These are phyloP conservation scores for Monomorium pharaonis DNA, from an alignment of 1,140 invertebrate species.

Conservation along the genomic window DNA sequence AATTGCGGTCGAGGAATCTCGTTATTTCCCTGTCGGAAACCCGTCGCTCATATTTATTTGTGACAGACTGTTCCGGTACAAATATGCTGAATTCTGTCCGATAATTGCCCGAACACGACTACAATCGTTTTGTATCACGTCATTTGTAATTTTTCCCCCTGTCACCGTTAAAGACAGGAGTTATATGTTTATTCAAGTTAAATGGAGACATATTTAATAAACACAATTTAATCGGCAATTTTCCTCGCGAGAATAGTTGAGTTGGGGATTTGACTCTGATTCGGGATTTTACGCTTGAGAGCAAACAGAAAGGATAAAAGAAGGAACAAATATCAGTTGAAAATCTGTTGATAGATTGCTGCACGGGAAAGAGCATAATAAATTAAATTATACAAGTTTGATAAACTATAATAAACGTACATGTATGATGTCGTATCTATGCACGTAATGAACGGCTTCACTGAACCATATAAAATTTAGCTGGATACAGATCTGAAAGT, in stretches of 20 bases:
- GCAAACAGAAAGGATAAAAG: constrained; percentile 29
- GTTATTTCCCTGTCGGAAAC: constrained; percentile 17
- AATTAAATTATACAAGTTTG: too few species aligned
- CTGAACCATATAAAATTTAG: too few species aligned
- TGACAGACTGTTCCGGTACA: constrained; percentile 16
- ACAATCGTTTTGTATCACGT: constrained; percentile 23
- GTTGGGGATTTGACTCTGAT: constrained; percentile 11
- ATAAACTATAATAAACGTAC: too few species aligned
- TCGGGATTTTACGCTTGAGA: constrained; percentile 42
- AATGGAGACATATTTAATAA: constrained; percentile 72
- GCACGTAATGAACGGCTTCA: too few species aligned
- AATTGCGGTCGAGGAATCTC: constrained; percentile 46
- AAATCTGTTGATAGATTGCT: constrained; percentile 52
- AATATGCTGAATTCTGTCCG: constrained; percentile 4
- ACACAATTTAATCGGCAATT: constrained; percentile 65
- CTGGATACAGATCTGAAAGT: too few species aligned
- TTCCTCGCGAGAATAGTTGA: not conserved
- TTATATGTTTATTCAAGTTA: constrained; percentile 67
- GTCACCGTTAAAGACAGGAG: not conserved
- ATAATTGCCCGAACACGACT: constrained; percentile 33
- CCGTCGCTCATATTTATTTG: constrained; percentile 54
- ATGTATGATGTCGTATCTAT: too few species aligned
- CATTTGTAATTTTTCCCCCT: constrained; percentile 47
- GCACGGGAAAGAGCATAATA: not conserved
- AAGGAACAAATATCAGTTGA: constrained; percentile 52